phyloP scores from a whole-genome alignment of 2,888 invertebrate species.

The Parnassius apollo region DNA sequence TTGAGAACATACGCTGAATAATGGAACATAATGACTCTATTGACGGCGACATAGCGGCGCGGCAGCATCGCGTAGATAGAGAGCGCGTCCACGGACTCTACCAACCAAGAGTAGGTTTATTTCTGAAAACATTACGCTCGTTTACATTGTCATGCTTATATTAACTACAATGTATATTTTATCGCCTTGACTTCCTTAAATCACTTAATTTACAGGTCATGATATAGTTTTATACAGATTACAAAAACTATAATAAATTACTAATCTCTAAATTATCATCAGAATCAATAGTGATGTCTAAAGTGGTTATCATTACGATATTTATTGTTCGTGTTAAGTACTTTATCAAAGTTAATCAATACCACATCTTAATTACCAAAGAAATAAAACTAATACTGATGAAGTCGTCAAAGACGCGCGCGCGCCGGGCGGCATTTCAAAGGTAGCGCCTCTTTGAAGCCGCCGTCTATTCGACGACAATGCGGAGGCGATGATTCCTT shows the following conservation, averaged over 20 bases:
- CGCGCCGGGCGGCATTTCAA: slow-evolving; percentile 58
- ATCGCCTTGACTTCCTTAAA: not conserved
- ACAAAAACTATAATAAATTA: too few species aligned
- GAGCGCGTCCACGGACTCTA: slow-evolving; percentile 20
- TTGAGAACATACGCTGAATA: slow-evolving; percentile 61
- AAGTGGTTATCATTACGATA: too few species aligned
- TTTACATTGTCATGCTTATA: slow-evolving; percentile 22
- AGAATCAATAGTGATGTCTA: too few species aligned
- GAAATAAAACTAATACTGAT: slow-evolving; percentile 47
- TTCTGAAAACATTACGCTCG: slow-evolving; percentile 24
- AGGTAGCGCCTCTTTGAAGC: slow-evolving; percentile 40
- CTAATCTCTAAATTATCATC: too few species aligned
- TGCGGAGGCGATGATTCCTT: slow-evolving; percentile 71
- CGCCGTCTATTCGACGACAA: slow-evolving; percentile 46
- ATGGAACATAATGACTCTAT: slow-evolving; percentile 80
- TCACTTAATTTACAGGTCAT: too few species aligned
- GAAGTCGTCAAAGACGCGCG: slow-evolving; percentile 64
- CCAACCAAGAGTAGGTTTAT: slow-evolving; percentile 19
- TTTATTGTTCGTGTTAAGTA: too few species aligned
- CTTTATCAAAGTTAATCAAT: too few species aligned
- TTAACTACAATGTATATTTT: slow-evolving; percentile 19
- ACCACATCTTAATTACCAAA: not conserved
- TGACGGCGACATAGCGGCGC: slow-evolving; percentile 69
- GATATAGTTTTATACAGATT: too few species aligned
- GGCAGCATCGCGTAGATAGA: slow-evolving; percentile 26